phyloP scores from a whole-genome alignment of 2,797 vertebrate species.

The Thaleichthys pacificus region DNA sequence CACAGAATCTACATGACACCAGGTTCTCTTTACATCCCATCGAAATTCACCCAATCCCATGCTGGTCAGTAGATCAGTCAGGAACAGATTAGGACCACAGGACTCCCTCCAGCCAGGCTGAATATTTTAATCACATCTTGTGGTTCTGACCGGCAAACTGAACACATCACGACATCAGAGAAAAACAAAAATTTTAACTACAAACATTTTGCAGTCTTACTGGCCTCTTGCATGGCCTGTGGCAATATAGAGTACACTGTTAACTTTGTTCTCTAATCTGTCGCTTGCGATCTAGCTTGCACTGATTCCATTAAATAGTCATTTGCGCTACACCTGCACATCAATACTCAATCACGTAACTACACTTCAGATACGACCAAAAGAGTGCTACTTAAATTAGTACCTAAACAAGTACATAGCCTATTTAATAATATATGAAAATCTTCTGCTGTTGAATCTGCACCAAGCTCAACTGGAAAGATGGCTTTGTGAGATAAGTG shows the following conservation, averaged over 20 bases:
- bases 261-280: constrained; percentile 20
- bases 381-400: background rate
- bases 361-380: background rate
- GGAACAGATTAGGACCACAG: constrained; percentile 44
- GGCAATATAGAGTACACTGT: background rate
- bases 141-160: constrained; percentile 29
- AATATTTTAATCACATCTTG: constrained; percentile 45
- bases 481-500: constrained; percentile 23
- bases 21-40: constrained; percentile 27
- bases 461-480: constrained; percentile 23
- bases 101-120: constrained; percentile 39
- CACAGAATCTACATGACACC: background rate
- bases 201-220: constrained; percentile 18
- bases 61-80: constrained; percentile 27
- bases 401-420: background rate
- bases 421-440: background rate
- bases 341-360: background rate
- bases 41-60: background rate
- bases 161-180: constrained; percentile 20
- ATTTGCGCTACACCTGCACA: background rate
- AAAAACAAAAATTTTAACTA: constrained; percentile 15
- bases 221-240: constrained; percentile 18
- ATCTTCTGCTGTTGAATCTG: background rate
- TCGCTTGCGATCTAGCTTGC: constrained; percentile 23
- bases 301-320: background rate